A percentile compares a stretch with the other conserved stretches of the same genome.
Conservation (phyloP, 2,113 vertebrate species). For the Epinephelus cyanopodus region DNA sequence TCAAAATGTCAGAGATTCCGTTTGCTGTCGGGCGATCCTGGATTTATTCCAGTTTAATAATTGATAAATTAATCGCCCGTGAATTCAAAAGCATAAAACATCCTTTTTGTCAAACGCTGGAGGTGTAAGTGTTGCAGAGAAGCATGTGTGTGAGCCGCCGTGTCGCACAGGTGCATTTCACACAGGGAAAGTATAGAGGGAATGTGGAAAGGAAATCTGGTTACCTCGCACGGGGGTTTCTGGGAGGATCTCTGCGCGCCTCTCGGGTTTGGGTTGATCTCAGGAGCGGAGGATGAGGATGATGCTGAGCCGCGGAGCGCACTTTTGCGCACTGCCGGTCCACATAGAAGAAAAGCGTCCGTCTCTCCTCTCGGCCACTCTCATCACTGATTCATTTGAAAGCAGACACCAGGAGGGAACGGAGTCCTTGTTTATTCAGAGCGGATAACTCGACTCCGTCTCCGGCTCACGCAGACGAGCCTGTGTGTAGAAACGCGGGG, state of each 20-base stretch:
- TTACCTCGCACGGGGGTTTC: slow-evolving; percentile 76
- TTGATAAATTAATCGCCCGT: slow-evolving; percentile 39
- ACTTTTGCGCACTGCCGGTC: slow-evolving; percentile 74
- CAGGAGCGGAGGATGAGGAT: slow-evolving; percentile 56
- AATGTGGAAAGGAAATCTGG: slow-evolving; percentile 21
- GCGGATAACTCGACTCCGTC: slow-evolving; percentile 56
- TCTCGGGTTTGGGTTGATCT: slow-evolving; percentile 68
- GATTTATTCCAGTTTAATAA: slow-evolving; percentile 33
- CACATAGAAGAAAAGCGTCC: slow-evolving; percentile 53
- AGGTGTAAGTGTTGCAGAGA: slow-evolving; percentile 25
- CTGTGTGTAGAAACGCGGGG: slow-evolving; percentile 29
- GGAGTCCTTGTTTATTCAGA: slow-evolving; percentile 61
- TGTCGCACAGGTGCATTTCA: background rate
- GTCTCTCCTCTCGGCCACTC: slow-evolving; percentile 65
- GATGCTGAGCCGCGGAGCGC: slow-evolving; percentile 66
- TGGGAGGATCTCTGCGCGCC: slow-evolving; percentile 59
- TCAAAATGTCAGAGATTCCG: slow-evolving; percentile 19
- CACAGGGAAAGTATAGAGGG: slow-evolving; percentile 22
- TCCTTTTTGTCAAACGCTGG: slow-evolving; percentile 22
- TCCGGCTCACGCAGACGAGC: slow-evolving; percentile 39
- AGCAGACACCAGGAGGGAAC: slow-evolving; percentile 61
- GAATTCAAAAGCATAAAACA: slow-evolving; percentile 17
- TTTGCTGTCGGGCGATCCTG: slow-evolving; percentile 12
- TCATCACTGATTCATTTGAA: slow-evolving; percentile 85
- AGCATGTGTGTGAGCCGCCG: background rate